Conservation (phyloP, 2,113 vertebrate species). For the Apaloderma vittatum region DNA sequence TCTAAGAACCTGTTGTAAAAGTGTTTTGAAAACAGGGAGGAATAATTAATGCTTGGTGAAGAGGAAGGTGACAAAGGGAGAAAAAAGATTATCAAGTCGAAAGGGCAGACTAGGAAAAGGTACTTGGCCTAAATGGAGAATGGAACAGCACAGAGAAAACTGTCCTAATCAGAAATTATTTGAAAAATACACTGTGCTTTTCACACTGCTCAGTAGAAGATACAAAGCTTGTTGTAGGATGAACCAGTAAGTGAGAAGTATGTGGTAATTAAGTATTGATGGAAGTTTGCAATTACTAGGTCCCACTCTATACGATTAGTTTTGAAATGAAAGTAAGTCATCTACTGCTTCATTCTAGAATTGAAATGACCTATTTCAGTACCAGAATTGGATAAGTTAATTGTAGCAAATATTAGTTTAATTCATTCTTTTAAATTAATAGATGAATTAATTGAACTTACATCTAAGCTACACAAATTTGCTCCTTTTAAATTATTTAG, state of each 20-base stretch:
- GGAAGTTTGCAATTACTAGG: not conserved
- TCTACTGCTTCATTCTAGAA: not conserved
- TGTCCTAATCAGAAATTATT: not conserved
- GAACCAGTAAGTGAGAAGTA: not conserved
- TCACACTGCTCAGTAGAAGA: not conserved
- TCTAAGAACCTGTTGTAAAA: not conserved
- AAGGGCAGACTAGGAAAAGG: not conserved
- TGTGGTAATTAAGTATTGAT: not conserved
- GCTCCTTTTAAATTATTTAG: conserved; percentile 3
- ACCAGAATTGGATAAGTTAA: not conserved
- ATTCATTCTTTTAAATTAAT: conserved; percentile 8
- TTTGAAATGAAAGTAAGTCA: not conserved
- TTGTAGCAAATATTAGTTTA: conserved; percentile 18
- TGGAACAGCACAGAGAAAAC: not conserved
- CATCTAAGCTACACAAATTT: conserved; percentile 21
- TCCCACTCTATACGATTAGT: not conserved
- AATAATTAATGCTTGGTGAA: not conserved
- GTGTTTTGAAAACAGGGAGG: not conserved
- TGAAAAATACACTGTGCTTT: not conserved
- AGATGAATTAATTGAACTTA: not conserved
- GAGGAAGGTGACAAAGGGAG: not conserved
- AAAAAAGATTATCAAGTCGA: not conserved
- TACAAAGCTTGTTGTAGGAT: not conserved
- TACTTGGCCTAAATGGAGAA: not conserved
- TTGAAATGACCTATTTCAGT: not conserved